These are phyloP conservation scores for Ceratosolen solmsi DNA, from an alignment of 1,140 invertebrate species.

Conservation along the genomic window DNA sequence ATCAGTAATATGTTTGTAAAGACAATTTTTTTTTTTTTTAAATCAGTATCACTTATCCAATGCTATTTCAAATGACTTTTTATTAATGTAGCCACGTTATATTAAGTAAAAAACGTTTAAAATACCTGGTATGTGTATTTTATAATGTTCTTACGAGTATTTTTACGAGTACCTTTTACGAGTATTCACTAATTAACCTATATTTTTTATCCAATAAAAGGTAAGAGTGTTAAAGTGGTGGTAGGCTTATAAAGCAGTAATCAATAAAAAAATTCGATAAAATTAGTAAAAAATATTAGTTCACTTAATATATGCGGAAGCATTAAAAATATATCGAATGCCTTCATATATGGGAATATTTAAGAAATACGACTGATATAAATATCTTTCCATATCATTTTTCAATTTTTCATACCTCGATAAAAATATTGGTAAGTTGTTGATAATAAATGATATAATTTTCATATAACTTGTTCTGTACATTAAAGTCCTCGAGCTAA, in stretches of 20 bases:
- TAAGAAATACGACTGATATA: slow-evolving; percentile 4
- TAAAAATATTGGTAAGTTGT: slow-evolving; percentile 4
- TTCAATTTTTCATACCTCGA: neutral
- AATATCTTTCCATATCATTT: neutral
- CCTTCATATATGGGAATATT: neutral
- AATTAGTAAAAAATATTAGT: neutral
- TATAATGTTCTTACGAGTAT: neutral
- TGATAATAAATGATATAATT: neutral
- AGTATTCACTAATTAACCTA: slow-evolving; percentile 18
- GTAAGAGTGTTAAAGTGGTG: neutral
- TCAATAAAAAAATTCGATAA: neutral
- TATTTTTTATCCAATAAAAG: neutral
- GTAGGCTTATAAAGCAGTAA: neutral
- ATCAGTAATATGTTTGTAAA: neutral
- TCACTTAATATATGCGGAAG: neutral
- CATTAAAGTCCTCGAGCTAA: neutral
- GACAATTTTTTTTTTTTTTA: neutral
- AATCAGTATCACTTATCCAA: neutral
- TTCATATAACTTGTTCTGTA: neutral
- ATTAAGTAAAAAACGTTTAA: neutral
- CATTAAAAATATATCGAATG: neutral
- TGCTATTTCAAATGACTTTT: neutral
- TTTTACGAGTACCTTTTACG: slow-evolving; percentile 6
- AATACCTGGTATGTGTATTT: neutral
- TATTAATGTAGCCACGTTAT: neutral